Evolutionary conservation across 2,113 vertebrate species (phyloP).

Genomic region (Lipotes vexillifer): DNA sequence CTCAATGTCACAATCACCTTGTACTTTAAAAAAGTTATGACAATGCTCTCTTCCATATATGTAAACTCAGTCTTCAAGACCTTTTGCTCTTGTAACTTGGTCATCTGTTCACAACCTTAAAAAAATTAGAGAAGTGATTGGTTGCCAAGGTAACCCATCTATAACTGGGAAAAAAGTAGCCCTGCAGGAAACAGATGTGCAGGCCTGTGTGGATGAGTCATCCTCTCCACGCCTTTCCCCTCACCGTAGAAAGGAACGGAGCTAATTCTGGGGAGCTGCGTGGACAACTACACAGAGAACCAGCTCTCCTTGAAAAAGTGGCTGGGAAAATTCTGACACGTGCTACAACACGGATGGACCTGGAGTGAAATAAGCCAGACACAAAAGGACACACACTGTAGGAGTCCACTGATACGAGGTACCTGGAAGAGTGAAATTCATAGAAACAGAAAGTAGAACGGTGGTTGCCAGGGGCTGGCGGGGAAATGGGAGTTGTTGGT

Average conservation of each 20-base stretch:
- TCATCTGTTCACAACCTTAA: not conserved
- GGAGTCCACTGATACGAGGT: not conserved
- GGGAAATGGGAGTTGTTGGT: not conserved
- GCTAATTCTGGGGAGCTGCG: accelerated
- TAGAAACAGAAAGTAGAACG: not conserved
- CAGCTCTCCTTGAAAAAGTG: not conserved
- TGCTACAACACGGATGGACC: not conserved
- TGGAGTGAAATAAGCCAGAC: not conserved
- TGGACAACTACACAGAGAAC: not conserved
- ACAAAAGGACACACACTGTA: not conserved
- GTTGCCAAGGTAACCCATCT: not conserved
- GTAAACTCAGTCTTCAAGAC: not conserved
- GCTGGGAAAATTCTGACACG: not conserved
- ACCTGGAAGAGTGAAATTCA: not conserved
- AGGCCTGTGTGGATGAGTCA: not conserved
- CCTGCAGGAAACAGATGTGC: not conserved
- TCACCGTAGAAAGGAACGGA: not conserved
- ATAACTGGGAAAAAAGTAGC: not conserved
- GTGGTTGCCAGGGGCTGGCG: not conserved
- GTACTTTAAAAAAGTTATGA: not conserved
- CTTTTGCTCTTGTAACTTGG: not conserved
- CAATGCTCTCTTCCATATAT: not conserved
- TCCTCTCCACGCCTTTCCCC: not conserved
- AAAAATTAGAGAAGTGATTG: not conserved
- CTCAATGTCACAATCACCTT: not conserved